phyloP scores from a whole-genome alignment of 2,888 invertebrate species.

The Leptogaster cylindrica region DNA sequence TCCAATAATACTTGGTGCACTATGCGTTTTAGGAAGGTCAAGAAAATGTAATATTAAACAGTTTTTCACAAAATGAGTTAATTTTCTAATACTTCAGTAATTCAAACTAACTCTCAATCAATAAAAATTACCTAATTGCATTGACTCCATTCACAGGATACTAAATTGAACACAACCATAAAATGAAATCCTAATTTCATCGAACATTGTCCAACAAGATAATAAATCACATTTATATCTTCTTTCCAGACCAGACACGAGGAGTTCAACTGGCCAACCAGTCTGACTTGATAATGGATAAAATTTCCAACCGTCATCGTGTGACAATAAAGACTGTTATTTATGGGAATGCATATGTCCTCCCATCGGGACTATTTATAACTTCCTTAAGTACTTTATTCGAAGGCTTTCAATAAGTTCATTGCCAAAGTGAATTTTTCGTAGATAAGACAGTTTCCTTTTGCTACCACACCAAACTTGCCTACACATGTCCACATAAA shows the following conservation, averaged over 20 bases:
- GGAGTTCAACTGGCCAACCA: conserved; percentile 7
- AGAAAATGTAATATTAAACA: too few relatives aligned
- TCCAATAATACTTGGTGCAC: too few relatives aligned
- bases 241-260: not conserved
- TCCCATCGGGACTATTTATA: conserved; percentile 33
- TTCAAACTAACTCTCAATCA: too few relatives aligned
- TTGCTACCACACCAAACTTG: not conserved
- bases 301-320: conserved; percentile 30
- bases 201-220: not conserved
- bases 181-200: conserved; percentile 28
- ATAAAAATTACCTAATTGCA: too few relatives aligned
- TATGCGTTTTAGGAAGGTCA: too few relatives aligned
- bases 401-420: conserved; percentile 24
- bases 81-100: too few relatives aligned
- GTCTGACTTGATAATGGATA: conserved; percentile 27
- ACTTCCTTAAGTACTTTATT: conserved; percentile 33
- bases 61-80: too few relatives aligned
- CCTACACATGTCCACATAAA: conserved; percentile 32
- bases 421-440: conserved; percentile 28
- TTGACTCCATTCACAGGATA: too few relatives aligned
- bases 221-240: conserved; percentile 35
- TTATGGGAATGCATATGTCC: conserved; percentile 37
- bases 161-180: too few relatives aligned
- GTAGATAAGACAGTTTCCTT: conserved; percentile 6
- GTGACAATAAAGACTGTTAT: conserved; percentile 32